Conservation (phyloP, 2,113 vertebrate genomes). For the Arenaria interpres region DNA sequence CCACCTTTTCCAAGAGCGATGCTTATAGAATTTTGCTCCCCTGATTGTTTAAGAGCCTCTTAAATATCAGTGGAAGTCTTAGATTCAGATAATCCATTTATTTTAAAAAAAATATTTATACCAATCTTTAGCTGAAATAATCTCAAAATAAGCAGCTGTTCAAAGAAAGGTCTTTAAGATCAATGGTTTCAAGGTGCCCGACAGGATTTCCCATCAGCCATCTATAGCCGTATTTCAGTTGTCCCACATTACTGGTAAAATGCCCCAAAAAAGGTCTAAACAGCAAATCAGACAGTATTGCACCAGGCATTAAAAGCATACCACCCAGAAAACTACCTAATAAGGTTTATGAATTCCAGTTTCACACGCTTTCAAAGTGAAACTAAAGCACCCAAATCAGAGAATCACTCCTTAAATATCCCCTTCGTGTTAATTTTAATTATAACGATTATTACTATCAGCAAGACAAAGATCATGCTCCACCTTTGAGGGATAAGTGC, state of each 20-base stretch:
- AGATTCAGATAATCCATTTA: neutral
- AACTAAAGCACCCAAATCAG: neutral
- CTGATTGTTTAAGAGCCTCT: neutral
- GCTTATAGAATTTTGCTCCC: neutral
- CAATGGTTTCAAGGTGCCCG: neutral
- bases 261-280: neutral
- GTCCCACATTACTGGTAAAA: neutral
- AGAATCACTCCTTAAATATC: neutral
- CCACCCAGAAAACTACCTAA: neutral
- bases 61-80: neutral
- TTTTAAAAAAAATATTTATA: neutral
- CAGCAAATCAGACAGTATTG: neutral
- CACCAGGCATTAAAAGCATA: neutral
- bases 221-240: neutral
- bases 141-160: neutral
- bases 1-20: neutral
- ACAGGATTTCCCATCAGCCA: neutral
- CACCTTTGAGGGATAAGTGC: constrained; percentile 43
- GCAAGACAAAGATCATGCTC: constrained; percentile 74
- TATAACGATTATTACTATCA: constrained; percentile 64
- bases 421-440: constrained; percentile 56
- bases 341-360: neutral
- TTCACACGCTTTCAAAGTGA: neutral
- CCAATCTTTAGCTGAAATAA: neutral
- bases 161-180: neutral